Evolutionary conservation across 2,888 invertebrate species (phyloP), one percentile per base, ranked within the genome.

Genomic region (Ariolimax columbianus): DNA sequence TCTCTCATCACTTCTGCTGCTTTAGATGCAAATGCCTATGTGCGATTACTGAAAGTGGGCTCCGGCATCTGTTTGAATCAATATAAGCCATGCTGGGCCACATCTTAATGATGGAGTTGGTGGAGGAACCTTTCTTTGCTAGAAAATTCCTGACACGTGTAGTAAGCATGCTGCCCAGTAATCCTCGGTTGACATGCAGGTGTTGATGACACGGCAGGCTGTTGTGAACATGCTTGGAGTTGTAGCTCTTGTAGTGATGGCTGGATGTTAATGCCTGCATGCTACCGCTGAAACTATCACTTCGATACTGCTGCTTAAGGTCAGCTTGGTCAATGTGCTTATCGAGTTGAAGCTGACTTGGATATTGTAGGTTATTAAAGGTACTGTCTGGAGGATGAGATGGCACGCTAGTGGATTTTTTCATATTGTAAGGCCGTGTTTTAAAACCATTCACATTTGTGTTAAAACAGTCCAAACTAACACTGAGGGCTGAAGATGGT

Each of bases 11-110:
- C 26, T 78, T 63, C 38, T 78, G 77, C 63, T 78, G 55, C 38
- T 78, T 63, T 38, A 78, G 14, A 63, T 33, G 38, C 30, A 73
- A 11, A 40, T 55, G 68, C 14, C 84, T 36, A 36, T 84, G 84
- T 17, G 79, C 84, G 38, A 84, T 33, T 4, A 79, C 79, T 14
- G 72, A 51, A 11, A 84, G 55, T 26, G 79, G 84, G 30, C 38
- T 73, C 43, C 33, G 38, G 26, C 73, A 79, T 33, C 40, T 38
- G 59, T n/a, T 66, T 26, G 82, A 19, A 33, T 79, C 40, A 2
- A 55, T 26, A 43, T 68, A 72, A 9, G 78, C 40, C 33, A 84
- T 0, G 14, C 68, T 77, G 43, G 72, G 78, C 84, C 79, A 84
- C 33, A 84, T 11, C 23, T 84, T 84, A 33, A 83, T 40, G 47